Conservation (phyloP, 2,888 invertebrate species). For the Pterobdella sp. region DNA sequence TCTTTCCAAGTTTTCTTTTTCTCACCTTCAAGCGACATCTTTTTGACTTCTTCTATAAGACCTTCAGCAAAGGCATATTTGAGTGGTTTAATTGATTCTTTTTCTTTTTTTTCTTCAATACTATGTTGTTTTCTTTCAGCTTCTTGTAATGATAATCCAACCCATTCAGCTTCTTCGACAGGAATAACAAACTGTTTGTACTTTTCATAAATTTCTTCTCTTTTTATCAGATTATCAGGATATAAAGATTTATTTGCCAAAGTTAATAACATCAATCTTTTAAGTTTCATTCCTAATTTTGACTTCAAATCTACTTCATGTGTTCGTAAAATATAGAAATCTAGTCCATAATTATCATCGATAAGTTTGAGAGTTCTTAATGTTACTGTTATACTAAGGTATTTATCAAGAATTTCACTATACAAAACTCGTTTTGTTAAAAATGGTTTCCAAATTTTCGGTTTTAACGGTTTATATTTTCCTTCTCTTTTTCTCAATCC, state of each 20-base stretch:
- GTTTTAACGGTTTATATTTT: constrained; percentile 34
- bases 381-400: constrained; percentile 75
- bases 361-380: constrained; percentile 73
- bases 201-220: constrained; percentile 64
- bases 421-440: constrained; percentile 73
- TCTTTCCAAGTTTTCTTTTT: constrained; percentile 21
- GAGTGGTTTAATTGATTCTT: constrained; percentile 30
- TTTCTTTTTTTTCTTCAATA: constrained; percentile 30
- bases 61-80: constrained; percentile 31
- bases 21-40: constrained; percentile 7
- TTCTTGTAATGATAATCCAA: constrained; percentile 34
- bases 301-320: constrained; percentile 84
- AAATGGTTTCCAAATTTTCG: constrained; percentile 74
- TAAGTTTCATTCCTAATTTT: constrained; percentile 71
- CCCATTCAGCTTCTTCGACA: constrained; percentile 47
- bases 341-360: constrained; percentile 82
- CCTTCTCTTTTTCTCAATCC: constrained; percentile 63
- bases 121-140: constrained; percentile 36
- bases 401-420: constrained; percentile 78
- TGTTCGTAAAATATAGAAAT: constrained; percentile 85
- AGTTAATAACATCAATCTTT: constrained; percentile 71
- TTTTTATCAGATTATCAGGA: constrained; percentile 62
- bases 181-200: constrained; percentile 74
- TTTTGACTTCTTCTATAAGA: constrained; percentile 31
- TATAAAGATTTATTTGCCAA: constrained; percentile 56